A percentile compares a stretch with the other conserved stretches of the same genome.
phyloP scores from a whole-genome alignment of 2,888 invertebrate species.

The Thymelicus sylvestris region DNA sequence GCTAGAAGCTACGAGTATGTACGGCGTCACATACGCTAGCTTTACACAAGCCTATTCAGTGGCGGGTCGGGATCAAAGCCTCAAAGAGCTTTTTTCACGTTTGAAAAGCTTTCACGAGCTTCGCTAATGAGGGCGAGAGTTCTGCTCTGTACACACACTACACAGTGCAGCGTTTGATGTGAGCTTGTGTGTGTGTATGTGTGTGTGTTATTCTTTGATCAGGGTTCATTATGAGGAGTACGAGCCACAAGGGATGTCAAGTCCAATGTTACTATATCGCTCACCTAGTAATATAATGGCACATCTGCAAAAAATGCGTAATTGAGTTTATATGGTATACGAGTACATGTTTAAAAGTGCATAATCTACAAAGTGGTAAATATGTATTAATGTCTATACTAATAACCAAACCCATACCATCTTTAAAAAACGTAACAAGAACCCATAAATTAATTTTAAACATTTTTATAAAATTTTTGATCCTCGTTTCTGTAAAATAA shows the following conservation, averaged over 20 bases:
- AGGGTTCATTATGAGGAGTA: not conserved
- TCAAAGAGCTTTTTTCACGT: conserved; percentile 33
- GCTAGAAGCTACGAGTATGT: not conserved
- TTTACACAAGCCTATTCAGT: conserved; percentile 24
- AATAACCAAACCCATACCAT: too few species aligned
- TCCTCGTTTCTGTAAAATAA: too few species aligned
- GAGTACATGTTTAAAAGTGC: too few species aligned
- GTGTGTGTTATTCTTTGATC: conserved; percentile 1
- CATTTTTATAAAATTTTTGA: too few species aligned
- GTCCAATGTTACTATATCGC: not conserved
- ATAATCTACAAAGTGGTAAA: too few species aligned
- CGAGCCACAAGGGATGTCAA: conserved; percentile 1
- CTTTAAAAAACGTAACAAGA: too few species aligned
- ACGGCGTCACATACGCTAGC: not conserved
- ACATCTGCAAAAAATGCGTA: too few species aligned
- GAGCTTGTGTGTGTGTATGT: conserved; percentile 1
- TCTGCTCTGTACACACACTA: not conserved
- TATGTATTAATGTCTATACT: too few species aligned
- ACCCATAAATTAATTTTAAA: too few species aligned
- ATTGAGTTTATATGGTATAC: too few species aligned
- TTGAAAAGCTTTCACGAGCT: conserved; percentile 26
- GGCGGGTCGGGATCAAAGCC: conserved; percentile 33
- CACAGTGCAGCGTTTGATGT: not conserved
- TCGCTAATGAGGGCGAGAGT: conserved; percentile 32
- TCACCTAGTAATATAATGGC: too few species aligned